Conservation (phyloP, 2,888 invertebrate species). For the Sarcophaga rosellei region DNA sequence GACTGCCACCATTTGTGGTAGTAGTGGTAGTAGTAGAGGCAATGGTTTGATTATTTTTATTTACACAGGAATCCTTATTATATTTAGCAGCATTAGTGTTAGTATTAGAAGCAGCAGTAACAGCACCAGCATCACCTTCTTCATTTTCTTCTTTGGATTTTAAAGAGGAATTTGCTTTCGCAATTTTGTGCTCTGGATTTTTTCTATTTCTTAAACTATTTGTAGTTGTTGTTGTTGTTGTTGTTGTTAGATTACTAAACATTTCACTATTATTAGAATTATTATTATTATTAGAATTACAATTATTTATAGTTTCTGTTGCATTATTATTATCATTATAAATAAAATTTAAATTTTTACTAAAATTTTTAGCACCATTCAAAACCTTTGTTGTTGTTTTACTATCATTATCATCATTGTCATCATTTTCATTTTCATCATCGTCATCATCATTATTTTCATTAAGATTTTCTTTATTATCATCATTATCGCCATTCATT, state of each 20-base stretch:
- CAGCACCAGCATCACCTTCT: background rate
- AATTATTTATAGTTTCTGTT: constrained; percentile 23
- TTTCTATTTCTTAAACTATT: constrained; percentile 65
- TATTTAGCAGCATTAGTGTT: background rate
- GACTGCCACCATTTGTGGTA: constrained; percentile 20
- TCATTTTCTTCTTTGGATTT: constrained; percentile 19
- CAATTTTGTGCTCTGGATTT: constrained; percentile 47
- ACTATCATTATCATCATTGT: constrained; percentile 58
- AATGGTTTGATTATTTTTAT: constrained; percentile 25
- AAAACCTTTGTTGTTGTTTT: constrained; percentile 70
- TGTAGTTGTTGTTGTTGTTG: constrained; percentile 48
- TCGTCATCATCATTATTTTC: constrained; percentile 30
- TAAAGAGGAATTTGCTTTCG: background rate
- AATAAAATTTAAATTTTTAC: constrained; percentile 67
- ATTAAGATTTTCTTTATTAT: constrained; percentile 24
- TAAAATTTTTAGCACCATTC: constrained; percentile 75
- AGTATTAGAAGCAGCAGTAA: background rate
- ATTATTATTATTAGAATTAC: constrained; percentile 29
- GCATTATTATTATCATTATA: constrained; percentile 25
- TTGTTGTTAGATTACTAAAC: constrained; percentile 57
- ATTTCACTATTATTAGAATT: constrained; percentile 60
- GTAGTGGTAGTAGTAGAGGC: background rate
- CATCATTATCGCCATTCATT: constrained; percentile 25
- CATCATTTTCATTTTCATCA: constrained; percentile 58
- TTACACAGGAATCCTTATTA: constrained; percentile 12